Conservation (phyloP, 2,113 vertebrate genomes). For the Esox niger region DNA sequence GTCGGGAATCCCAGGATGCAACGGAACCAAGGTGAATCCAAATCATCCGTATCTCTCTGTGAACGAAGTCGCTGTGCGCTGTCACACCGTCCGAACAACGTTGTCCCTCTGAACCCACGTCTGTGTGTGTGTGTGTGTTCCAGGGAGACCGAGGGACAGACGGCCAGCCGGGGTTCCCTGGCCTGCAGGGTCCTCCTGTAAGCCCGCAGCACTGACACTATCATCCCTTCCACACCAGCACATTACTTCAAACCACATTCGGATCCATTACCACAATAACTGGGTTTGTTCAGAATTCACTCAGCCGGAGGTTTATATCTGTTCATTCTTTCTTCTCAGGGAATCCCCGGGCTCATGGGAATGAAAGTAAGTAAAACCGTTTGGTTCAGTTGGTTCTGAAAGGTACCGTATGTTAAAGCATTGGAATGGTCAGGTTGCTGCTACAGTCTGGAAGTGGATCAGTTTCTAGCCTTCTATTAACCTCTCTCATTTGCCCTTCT, state of each 20-base stretch:
- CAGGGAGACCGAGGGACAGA: slow-evolving; percentile 88
- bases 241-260: not conserved
- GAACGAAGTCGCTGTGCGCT: not conserved
- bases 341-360: slow-evolving; percentile 81
- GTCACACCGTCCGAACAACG: not conserved
- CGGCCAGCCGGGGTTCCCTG: slow-evolving; percentile 80
- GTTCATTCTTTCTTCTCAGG: slow-evolving; percentile 69
- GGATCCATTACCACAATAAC: not conserved
- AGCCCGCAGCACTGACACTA: slow-evolving; percentile 42
- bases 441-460: too few relatives aligned
- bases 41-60: not conserved
- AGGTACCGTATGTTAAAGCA: too few relatives aligned
- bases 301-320: not conserved
- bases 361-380: slow-evolving; percentile 77
- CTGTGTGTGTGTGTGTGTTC: slow-evolving; percentile 43
- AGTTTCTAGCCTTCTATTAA: too few relatives aligned
- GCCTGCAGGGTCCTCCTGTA: slow-evolving; percentile 83
- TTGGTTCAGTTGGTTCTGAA: not conserved
- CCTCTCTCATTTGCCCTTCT: too few relatives aligned
- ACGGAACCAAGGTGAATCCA: slow-evolving; percentile 93
- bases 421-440: too few relatives aligned
- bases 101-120: not conserved
- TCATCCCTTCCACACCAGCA: not conserved
- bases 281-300: not conserved
- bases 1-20: slow-evolving; percentile 94